These are phyloP conservation scores for Eupithecia dodoneata DNA, from an alignment of 2,888 invertebrate genomes.

Conservation along the genomic window DNA sequence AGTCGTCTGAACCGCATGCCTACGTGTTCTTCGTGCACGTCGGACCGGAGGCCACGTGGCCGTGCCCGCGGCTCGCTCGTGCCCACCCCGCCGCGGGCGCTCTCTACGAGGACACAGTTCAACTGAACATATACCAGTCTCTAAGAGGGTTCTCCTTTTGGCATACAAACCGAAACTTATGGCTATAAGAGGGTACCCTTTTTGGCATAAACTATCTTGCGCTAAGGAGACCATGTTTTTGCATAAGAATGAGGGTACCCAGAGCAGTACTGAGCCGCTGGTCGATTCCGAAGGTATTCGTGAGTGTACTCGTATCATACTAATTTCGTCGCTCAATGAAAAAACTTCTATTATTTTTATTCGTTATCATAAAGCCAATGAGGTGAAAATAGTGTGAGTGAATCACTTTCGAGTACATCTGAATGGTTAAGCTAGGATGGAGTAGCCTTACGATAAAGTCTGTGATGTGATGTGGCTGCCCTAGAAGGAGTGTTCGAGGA, in stretches of 20 bases:
- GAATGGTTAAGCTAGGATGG: background rate
- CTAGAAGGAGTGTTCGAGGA: too few species aligned
- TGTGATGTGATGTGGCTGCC: too few species aligned
- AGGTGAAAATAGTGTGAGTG: background rate
- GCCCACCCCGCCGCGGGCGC: background rate
- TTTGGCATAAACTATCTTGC: too few species aligned
- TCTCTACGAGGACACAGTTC: constrained; percentile 10
- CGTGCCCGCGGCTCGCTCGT: constrained; percentile 12
- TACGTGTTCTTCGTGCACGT: constrained; percentile 65
- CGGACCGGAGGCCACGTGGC: constrained; percentile 53
- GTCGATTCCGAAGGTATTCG: background rate
- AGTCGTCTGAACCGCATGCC: constrained; percentile 66
- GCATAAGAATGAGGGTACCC: background rate
- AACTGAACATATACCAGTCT: background rate
- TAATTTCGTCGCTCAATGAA: background rate
- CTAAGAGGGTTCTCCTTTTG: background rate
- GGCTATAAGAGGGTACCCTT: background rate
- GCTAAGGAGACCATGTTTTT: background rate
- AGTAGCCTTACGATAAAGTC: too few species aligned
- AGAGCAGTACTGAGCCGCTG: background rate
- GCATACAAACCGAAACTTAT: background rate
- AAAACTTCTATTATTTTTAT: background rate
- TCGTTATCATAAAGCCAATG: background rate
- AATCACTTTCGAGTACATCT: background rate
- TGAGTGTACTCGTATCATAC: background rate